Conservation (phyloP, 2,113 vertebrate species). For the Dicaeum eximium region DNA sequence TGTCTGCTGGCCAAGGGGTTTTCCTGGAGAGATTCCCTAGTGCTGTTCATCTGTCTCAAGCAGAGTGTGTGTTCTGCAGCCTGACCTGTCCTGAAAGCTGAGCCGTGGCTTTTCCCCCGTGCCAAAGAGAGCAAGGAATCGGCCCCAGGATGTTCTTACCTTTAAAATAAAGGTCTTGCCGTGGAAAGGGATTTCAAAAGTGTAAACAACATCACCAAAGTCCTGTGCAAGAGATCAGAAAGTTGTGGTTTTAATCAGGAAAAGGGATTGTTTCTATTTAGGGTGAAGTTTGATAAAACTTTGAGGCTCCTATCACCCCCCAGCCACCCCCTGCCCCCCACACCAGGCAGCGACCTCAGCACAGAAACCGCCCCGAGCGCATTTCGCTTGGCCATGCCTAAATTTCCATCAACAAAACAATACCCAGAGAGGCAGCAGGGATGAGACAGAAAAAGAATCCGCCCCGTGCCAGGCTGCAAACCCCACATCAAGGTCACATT, state of each 20-base stretch:
- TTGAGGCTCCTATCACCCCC: background rate
- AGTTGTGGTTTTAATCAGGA: background rate
- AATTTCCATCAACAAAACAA: slow-evolving; percentile 27
- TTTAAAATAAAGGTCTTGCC: slow-evolving; percentile 97
- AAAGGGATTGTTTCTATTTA: background rate
- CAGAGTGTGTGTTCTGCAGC: background rate
- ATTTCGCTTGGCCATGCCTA: background rate
- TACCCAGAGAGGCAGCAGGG: background rate
- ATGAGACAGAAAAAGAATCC: slow-evolving; percentile 55
- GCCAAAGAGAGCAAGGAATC: background rate
- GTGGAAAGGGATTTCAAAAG: slow-evolving; percentile 89
- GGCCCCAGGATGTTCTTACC: slow-evolving; percentile 67
- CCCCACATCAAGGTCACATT: slow-evolving; percentile 52
- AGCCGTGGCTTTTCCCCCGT: rapidly evolving
- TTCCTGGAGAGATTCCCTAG: slow-evolving; percentile 52
- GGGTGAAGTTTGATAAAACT: background rate
- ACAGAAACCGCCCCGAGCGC: rapidly evolving
- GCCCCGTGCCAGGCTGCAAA: background rate
- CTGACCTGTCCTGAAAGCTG: background rate
- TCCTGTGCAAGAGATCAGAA: slow-evolving; percentile 74
- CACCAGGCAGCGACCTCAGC: background rate
- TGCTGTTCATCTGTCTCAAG: background rate
- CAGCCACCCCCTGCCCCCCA: background rate
- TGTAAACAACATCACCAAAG: slow-evolving; percentile 88
- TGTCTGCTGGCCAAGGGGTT: slow-evolving; percentile 37